These are phyloP conservation scores for Miltochrista miniata DNA, from an alignment of 2,888 invertebrate species.

Conservation along the genomic window DNA sequence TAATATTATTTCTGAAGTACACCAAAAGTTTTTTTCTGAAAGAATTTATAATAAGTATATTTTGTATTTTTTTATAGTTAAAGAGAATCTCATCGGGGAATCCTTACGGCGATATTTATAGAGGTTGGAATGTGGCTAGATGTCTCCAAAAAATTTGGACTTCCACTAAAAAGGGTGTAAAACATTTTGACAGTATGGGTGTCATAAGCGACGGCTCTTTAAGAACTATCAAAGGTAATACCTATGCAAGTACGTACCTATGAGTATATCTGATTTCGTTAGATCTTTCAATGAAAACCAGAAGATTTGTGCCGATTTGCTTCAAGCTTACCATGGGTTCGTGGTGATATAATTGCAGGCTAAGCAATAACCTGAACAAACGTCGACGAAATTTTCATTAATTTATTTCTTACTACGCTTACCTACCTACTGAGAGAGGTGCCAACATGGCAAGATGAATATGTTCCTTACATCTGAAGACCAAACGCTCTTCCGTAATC, in stretches of 20 bases:
- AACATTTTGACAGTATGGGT: conserved; percentile 53
- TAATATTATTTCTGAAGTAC: no score
- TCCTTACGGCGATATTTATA: conserved; percentile 66
- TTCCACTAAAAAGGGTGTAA: conserved; percentile 39
- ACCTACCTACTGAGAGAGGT: no score
- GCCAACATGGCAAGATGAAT: no score
- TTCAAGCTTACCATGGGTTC: no score
- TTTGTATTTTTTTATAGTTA: background rate
- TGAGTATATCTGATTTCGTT: background rate
- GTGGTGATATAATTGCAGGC: no score
- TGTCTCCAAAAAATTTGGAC: conserved; percentile 59
- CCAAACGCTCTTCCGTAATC: no score
- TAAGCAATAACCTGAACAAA: no score
- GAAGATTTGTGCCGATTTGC: no score
- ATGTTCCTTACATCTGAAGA: no score
- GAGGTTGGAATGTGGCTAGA: conserved; percentile 54
- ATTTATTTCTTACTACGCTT: no score
- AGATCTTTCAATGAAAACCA: no score
- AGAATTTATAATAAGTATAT: background rate
- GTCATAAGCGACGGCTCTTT: conserved; percentile 71
- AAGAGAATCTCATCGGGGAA: conserved; percentile 45
- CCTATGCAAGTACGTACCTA: background rate
- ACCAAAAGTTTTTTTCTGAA: background rate
- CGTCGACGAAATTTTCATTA: no score
- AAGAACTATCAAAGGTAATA: conserved; percentile 68